Base-by-base conservation (phyloP, 2,888 invertebrate species). In the Phytoseiulus persimilis region DNA sequence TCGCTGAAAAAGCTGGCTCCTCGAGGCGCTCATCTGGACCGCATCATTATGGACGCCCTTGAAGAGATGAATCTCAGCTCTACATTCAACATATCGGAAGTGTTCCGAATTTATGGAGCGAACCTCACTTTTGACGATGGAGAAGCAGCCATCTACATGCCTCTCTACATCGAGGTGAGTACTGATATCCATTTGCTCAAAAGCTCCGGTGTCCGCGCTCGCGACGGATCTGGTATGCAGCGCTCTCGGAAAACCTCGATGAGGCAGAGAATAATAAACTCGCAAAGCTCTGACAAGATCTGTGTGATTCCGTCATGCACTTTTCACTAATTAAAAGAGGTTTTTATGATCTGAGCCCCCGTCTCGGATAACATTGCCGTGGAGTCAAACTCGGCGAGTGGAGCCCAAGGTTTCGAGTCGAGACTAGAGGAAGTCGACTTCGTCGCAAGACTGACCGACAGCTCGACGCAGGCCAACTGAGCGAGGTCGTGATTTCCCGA, bases 1-100 rank as follows among this genome's bases (percentile, higher is more conserved):
- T 65, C 14, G 65, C 11, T 65, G 65, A 65, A 65, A 65, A 87
- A 87, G 14, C 87, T 87, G 87, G 87, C 87, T 87, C 87, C 39
- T 39, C 87, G n/a, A 45, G 87, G n/a, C 33, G 87, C 87, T 32
- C 87, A 33, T 31, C 45, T 39, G 39, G 87, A 87, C 33, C 87
- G 87, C 87, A 33, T 87, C 32, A 87, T 87, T 32, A 87, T 87
- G 87, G 87, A 87, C 45, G 31, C 45, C 33, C 87, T 87, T 33
- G 87, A 87, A 39, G 87, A 87, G 87, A 87, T 87, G 87, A 87
- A 87, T 32, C 87, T 87, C 32, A 87, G 39, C 87, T 87, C 33
- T 14, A 83, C 31, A 32, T 87, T 87, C 33, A 87, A 87, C 33
- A 87, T 87, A 3, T 87, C 87, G 5, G 87, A 87, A 45, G 87